Conservation (phyloP, 2,888 invertebrate species). For the Aleiodes alternator region DNA sequence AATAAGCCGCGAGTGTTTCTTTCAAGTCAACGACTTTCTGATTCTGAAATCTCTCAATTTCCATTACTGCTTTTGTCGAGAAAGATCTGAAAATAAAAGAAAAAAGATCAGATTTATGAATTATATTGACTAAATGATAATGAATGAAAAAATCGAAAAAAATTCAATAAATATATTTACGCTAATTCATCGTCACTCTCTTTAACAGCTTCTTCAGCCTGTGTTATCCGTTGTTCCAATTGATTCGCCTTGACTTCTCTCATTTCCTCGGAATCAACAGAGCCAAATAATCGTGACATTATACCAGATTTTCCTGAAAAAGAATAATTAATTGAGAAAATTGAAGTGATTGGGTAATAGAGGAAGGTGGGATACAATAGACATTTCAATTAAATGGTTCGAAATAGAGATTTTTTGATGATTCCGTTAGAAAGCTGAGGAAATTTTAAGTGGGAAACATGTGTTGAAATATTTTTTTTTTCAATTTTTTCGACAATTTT, state of each 20-base stretch:
- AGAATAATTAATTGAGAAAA: neutral
- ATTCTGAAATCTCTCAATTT: constrained; percentile 84
- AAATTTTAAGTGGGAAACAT: too few species aligned
- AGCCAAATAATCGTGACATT: constrained; percentile 85
- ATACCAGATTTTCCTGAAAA: constrained; percentile 80
- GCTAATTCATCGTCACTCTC: constrained; percentile 79
- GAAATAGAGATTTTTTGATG: too few species aligned
- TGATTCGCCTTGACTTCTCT: constrained; percentile 82
- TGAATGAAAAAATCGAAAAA: neutral
- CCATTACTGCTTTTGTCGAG: constrained; percentile 81
- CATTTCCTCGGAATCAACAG: constrained; percentile 86
- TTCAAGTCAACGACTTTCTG: constrained; percentile 84
- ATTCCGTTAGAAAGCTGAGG: too few species aligned
- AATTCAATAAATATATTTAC: constrained; percentile 72
- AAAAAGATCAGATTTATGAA: neutral
- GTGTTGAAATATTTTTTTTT: too few species aligned
- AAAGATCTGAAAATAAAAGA: constrained; percentile 78
- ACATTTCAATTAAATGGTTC: too few species aligned
- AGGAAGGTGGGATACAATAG: too few species aligned
- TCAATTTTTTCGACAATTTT: too few species aligned
- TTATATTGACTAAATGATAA: neutral
- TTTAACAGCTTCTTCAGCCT: constrained; percentile 79
- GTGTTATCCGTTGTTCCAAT: constrained; percentile 82
- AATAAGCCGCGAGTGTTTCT: constrained; percentile 83
- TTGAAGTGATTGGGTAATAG: neutral